Evolutionary conservation across 2,888 invertebrate species (phyloP).

Genomic region (Pocota personata): DNA sequence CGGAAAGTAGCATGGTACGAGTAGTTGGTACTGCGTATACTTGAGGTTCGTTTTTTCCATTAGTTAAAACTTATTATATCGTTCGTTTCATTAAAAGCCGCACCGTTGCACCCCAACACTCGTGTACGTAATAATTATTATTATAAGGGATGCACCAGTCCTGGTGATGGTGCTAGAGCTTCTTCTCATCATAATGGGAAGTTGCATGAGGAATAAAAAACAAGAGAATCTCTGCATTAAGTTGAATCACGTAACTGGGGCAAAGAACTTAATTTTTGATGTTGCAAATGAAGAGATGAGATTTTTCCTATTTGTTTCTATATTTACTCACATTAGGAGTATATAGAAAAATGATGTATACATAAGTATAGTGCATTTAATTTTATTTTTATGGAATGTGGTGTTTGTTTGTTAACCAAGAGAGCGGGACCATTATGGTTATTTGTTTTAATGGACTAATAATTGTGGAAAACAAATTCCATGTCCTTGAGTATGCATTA

Average conservation of each 20-base stretch:
- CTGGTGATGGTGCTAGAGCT: background rate
- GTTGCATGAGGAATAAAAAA: background rate
- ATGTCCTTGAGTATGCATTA: slow-evolving; percentile 57
- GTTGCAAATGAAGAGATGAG: slow-evolving; percentile 53
- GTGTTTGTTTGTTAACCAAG: slow-evolving; percentile 20
- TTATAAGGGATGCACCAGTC: slow-evolving; percentile 41
- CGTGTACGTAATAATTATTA: slow-evolving; percentile 53
- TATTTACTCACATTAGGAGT: slow-evolving; percentile 29
- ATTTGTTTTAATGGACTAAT: slow-evolving; percentile 67
- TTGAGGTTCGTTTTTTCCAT: slow-evolving; percentile 54
- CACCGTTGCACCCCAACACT: slow-evolving; percentile 44
- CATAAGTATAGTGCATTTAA: slow-evolving; percentile 5
- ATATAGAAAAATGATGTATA: background rate
- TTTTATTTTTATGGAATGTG: slow-evolving; percentile 7
- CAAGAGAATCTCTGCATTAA: slow-evolving; percentile 48
- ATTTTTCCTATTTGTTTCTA: slow-evolving; percentile 3
- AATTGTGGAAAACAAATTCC: slow-evolving; percentile 61
- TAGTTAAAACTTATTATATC: slow-evolving; percentile 67
- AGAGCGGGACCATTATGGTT: slow-evolving; percentile 41
- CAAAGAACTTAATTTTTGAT: slow-evolving; percentile 69
- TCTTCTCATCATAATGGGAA: background rate
- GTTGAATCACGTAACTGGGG: slow-evolving; percentile 64
- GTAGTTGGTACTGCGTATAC: slow-evolving; percentile 14
- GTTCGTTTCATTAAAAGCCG: slow-evolving; percentile 68
- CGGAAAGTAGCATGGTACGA: slow-evolving; percentile 49